A percentile compares a stretch with the other conserved stretches of the same genome.
Evolutionary conservation across 1,140 invertebrate genomes (phyloP).

Genomic region (Drosophila arawakana): DNA sequence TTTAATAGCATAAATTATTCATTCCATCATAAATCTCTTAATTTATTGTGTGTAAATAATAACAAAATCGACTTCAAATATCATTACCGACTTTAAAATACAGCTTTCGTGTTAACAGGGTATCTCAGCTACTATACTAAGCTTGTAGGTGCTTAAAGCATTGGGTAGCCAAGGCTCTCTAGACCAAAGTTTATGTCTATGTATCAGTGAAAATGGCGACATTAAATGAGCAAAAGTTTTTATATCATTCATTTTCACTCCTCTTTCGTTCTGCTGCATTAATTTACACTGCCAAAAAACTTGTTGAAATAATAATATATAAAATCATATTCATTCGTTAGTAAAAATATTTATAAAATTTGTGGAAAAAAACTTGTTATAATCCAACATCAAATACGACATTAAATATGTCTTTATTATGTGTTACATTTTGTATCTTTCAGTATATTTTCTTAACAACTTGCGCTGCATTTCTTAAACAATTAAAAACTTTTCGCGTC

Average conservation of each 20-base stretch:
- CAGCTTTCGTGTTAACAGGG: too few species aligned
- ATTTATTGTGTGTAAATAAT: too few species aligned
- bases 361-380: too few species aligned
- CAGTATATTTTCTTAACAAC: slow-evolving; percentile 40
- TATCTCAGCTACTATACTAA: neutral
- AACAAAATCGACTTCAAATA: too few species aligned
- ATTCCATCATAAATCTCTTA: too few species aligned
- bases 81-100: too few species aligned
- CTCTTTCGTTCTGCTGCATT: slow-evolving; percentile 23
- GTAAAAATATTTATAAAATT: too few species aligned
- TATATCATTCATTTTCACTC: slow-evolving; percentile 67
- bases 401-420: neutral
- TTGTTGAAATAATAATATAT: too few species aligned
- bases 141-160: neutral
- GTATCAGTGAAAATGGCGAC: slow-evolving; percentile 65
- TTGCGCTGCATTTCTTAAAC: slow-evolving; percentile 68
- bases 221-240: slow-evolving; percentile 78
- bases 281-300: slow-evolving; percentile 29
- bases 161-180: slow-evolving; percentile 10
- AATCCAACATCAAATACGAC: too few species aligned
- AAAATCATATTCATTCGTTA: too few species aligned
- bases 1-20: too few species aligned
- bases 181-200: slow-evolving; percentile 54
- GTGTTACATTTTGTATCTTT: neutral
- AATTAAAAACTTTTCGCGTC: slow-evolving; percentile 74